A percentile compares a stretch with the other conserved stretches of the same genome.
These are phyloP conservation scores for Tipula helvola DNA, from an alignment of 2,888 invertebrate genomes.

Conservation along the genomic window DNA sequence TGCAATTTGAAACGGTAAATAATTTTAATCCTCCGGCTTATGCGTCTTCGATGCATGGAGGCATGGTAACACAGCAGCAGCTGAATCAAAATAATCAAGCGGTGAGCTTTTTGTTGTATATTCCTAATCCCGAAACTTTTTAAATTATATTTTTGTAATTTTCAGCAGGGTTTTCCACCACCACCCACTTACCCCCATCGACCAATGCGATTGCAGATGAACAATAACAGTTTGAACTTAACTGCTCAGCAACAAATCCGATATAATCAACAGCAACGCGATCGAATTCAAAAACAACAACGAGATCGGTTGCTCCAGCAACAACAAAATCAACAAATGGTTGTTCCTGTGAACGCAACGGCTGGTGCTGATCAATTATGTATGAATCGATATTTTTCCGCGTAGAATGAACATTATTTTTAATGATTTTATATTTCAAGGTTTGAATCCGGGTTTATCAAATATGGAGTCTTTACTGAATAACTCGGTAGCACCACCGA, in stretches of 20 bases:
- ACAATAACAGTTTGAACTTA: neutral
- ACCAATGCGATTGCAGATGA: constrained; percentile 25
- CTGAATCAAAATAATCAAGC: constrained; percentile 22
- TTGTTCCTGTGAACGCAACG: constrained; percentile 67
- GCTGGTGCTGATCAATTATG: constrained; percentile 35
- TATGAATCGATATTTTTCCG: constrained; percentile 18
- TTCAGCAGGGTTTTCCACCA: constrained; percentile 28
- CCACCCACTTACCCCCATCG: constrained; percentile 31
- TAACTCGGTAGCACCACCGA: constrained; percentile 70
- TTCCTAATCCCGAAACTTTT: no score
- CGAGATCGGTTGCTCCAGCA: constrained; percentile 61
- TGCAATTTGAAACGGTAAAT: constrained; percentile 57
- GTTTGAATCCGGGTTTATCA: constrained; percentile 32
- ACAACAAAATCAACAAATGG: constrained; percentile 69
- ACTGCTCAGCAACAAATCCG: constrained; percentile 10
- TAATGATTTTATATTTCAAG: constrained; percentile 17
- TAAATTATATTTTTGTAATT: no score
- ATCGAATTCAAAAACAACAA: constrained; percentile 40
- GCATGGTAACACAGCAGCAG: constrained; percentile 21
- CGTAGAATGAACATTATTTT: neutral
- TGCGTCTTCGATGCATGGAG: constrained; percentile 14
- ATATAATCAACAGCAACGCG: constrained; percentile 24
- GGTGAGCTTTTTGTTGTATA: neutral
- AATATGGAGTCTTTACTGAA: constrained; percentile 77
- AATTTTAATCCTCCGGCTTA: constrained; percentile 22